These are phyloP conservation scores for Lacanobia wlatinum DNA, from an alignment of 2,888 invertebrate genomes.

Conservation along the genomic window DNA sequence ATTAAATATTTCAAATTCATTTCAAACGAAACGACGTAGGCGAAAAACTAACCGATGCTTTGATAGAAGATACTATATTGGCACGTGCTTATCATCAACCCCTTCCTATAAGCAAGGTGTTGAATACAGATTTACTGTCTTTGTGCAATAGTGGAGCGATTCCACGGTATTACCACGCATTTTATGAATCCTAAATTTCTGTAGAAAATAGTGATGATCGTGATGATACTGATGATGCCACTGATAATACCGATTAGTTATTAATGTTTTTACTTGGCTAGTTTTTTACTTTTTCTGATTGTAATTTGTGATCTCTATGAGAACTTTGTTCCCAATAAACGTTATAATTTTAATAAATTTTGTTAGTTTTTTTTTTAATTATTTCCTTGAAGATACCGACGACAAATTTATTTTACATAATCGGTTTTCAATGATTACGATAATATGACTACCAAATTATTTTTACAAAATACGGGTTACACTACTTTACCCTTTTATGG, in stretches of 20 bases:
- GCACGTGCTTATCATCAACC: too few relatives aligned
- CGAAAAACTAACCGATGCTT: constrained; percentile 27
- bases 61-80: too few relatives aligned
- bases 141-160: not conserved
- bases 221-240: too few relatives aligned
- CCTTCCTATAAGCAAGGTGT: too few relatives aligned
- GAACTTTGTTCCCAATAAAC: not conserved
- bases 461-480: constrained; percentile 23
- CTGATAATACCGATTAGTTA: too few relatives aligned
- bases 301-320: not conserved
- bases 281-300: too few relatives aligned
- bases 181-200: too few relatives aligned
- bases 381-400: constrained; percentile 15
- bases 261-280: too few relatives aligned
- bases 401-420: constrained; percentile 22
- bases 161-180: too few relatives aligned
- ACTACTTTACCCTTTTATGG: constrained; percentile 32
- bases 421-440: constrained; percentile 1
- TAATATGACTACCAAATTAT: not conserved
- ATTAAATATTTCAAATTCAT: constrained; percentile 35
- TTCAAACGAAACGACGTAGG: constrained; percentile 40
- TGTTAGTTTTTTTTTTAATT: constrained; percentile 9
- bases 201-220: too few relatives aligned
- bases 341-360: not conserved
- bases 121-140: too few relatives aligned